These are phyloP conservation scores for Romanogobio albipinnatus DNA, from an alignment of 2,113 vertebrate species.

Conservation along the genomic window DNA sequence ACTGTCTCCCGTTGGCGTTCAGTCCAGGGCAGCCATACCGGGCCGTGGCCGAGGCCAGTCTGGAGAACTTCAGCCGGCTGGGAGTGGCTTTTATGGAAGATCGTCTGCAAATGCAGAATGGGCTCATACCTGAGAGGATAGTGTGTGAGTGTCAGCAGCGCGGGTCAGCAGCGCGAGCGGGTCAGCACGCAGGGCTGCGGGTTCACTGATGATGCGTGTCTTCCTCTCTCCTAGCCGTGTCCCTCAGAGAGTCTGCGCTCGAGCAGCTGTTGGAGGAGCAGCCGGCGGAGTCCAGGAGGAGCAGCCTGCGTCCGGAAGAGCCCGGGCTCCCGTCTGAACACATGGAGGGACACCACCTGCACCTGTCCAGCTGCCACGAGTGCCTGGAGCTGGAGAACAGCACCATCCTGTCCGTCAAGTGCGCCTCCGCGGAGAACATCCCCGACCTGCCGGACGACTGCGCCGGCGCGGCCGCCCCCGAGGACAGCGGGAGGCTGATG, in stretches of 20 bases:
- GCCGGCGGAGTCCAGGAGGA: constrained; percentile 41
- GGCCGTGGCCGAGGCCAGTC: constrained; percentile 84
- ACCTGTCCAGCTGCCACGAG: constrained; percentile 90
- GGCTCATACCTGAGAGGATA: constrained; percentile 88
- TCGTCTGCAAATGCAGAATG: constrained; percentile 88
- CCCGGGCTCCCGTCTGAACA: constrained; percentile 51
- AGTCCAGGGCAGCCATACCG: constrained; percentile 83
- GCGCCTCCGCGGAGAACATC: constrained; percentile 87
- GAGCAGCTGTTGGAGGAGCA: constrained; percentile 64
- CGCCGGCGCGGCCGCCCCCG: constrained; percentile 17
- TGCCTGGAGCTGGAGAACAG: constrained; percentile 91
- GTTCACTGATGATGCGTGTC: too few species aligned
- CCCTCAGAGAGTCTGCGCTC: constrained; percentile 77
- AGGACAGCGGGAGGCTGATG: neutral
- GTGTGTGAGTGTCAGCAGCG: constrained; percentile 87
- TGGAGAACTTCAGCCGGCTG: constrained; percentile 90
- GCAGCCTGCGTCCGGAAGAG: constrained; percentile 52
- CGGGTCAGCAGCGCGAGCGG: too few species aligned
- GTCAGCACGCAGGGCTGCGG: too few species aligned
- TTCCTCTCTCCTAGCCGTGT: constrained; percentile 77
- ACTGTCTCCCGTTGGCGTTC: constrained; percentile 85
- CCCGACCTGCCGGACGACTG: constrained; percentile 78
- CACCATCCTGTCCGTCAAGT: constrained; percentile 90
- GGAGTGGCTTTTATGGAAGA: constrained; percentile 94
- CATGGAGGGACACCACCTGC: constrained; percentile 78